These are phyloP conservation scores for Synanthedon tipuliformis DNA, from an alignment of 2,888 invertebrate genomes.

Conservation along the genomic window DNA sequence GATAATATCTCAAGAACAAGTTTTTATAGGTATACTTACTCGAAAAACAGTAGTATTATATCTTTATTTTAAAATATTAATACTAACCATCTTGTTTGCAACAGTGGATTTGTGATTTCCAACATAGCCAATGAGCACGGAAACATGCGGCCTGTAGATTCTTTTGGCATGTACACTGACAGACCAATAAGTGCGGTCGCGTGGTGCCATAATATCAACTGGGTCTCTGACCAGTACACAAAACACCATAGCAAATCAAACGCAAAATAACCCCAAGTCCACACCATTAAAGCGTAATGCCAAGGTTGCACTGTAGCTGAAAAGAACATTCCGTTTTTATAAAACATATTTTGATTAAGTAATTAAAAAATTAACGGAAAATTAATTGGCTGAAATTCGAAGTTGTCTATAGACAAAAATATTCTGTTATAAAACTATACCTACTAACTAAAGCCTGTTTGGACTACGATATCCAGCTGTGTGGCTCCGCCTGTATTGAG, in stretches of 20 bases:
- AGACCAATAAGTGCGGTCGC: conserved; percentile 61
- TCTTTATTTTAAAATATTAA: not conserved
- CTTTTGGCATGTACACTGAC: conserved; percentile 57
- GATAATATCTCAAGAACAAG: too few species aligned
- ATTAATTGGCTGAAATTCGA: too few species aligned
- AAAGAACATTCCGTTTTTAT: conserved; percentile 2
- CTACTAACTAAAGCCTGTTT: too few species aligned
- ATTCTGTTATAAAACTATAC: too few species aligned
- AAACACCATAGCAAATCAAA: conserved; percentile 73
- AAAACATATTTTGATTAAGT: too few species aligned
- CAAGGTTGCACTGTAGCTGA: conserved; percentile 33
- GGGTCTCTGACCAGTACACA: conserved; percentile 56
- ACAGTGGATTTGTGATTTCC: conserved; percentile 73
- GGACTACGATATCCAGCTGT: too few species aligned
- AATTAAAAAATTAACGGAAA: too few species aligned
- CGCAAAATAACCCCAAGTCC: conserved; percentile 74
- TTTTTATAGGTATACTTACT: too few species aligned
- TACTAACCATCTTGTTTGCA: conserved; percentile 71
- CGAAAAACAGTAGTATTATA: not conserved
- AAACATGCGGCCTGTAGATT: conserved; percentile 61
- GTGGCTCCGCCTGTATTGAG: too few species aligned
- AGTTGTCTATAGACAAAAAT: too few species aligned
- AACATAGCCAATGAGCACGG: conserved; percentile 67
- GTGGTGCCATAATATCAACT: conserved; percentile 70
- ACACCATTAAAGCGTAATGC: conserved; percentile 58